Evolutionary conservation across 2,797 vertebrate species (phyloP), one percentile per base, ranked within the genome.

Genomic region (Lepilemur ruficaudatus): DNA sequence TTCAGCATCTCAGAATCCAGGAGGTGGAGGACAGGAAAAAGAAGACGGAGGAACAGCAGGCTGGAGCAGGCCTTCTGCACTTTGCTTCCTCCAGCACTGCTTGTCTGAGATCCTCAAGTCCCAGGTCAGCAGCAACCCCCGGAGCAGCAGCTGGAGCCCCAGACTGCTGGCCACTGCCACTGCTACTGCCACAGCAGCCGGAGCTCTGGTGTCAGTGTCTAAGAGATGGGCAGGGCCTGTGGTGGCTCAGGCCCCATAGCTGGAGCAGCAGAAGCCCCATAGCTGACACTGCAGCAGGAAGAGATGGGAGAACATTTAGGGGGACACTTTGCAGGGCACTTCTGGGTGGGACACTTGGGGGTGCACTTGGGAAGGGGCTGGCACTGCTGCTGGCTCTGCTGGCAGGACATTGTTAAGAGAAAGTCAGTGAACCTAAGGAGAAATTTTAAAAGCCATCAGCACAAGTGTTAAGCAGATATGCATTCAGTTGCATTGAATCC

Each of bases 81-180:
- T 5, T 43, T n/a, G 65, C 10, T 46, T 83, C 20, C 38, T 80
- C n/a, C 14, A 13, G 11, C 1, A 14, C 14, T 6, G 75, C 3
- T 85, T 41, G 12, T 86, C 13, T 18, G 17, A 83, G 38, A 11
- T 73, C 50, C 50, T 94, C 73, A 22, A 0, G n/a, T 28, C 38
- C 5, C 59, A 79, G 70, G 4, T 97, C 92, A 95, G 35, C 97
- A 95, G 63, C 90, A 85, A 15, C 59, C 72, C 4, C 83, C 79
- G 0, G n/a, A 79, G 76, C 76, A 65, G 6, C 91, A 38, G 14
- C 84, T 0, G 0, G 82, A 50, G 20, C 65, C 0, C 67, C 0
- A 3, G 55, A 30, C 63, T 67, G 17, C 32, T 10, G 63, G 23
- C 76, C 94, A 72, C 95, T 63, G 57, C 79, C n/a, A 7, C 78